Conservation (phyloP, 30 jellyfish, hydroid and myxozoan genomes). For the Pelagia noctiluca region DNA sequence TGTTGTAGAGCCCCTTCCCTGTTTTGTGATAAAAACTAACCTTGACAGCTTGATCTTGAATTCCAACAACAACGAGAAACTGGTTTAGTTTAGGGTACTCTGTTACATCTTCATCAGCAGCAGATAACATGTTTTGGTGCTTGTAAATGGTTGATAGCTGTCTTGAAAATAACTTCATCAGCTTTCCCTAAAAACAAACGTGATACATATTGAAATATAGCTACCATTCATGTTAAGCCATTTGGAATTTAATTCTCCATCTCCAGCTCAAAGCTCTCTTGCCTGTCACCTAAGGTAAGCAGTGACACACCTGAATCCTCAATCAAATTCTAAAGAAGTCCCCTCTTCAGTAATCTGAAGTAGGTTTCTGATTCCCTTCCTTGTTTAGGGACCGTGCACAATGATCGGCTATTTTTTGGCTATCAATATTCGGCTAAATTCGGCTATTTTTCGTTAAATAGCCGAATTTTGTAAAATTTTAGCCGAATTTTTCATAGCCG, state of each 20-base stretch:
- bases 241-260: background rate
- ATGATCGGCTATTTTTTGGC: too few relatives aligned
- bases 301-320: too few relatives aligned
- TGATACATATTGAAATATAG: background rate
- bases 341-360: too few relatives aligned
- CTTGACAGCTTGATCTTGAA: slow-evolving; percentile 52
- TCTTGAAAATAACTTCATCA: slow-evolving; percentile 90
- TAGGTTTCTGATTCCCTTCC: background rate
- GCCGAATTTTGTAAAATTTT: too few relatives aligned
- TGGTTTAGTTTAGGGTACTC: slow-evolving; percentile 75
- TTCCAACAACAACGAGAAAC: slow-evolving; percentile 72
- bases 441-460: too few relatives aligned
- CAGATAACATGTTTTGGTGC: slow-evolving; percentile 45
- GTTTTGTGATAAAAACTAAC: slow-evolving; percentile 37
- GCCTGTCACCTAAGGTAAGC: too few relatives aligned
- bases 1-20: too few relatives aligned
- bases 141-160: slow-evolving; percentile 76
- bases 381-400: too few relatives aligned
- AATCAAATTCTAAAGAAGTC: too few relatives aligned
- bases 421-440: too few relatives aligned
- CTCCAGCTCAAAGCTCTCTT: too few relatives aligned
- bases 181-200: slow-evolving; percentile 76
- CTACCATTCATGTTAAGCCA: background rate
- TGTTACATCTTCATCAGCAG: slow-evolving; percentile 54
- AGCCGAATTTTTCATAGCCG: too few relatives aligned